A percentile compares a stretch with the other conserved stretches of the same genome.
Conservation (phyloP, 30 jellyfish, hydroid and myxozoan species). For the Turritopsis rubra region DNA sequence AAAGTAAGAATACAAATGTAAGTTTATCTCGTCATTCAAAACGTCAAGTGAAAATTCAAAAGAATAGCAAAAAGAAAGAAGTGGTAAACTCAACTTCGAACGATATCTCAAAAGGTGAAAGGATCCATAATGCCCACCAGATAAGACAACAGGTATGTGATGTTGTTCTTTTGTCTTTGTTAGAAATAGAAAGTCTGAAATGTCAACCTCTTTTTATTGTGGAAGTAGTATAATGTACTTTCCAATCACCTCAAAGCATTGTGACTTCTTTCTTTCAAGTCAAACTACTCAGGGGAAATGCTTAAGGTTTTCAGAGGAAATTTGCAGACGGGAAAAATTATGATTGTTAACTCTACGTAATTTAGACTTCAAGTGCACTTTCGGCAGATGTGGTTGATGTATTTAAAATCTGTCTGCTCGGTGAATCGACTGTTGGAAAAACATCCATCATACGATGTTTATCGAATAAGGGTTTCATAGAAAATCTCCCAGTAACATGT, state of each 20-base stretch:
- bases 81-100: too few relatives aligned
- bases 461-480: not conserved
- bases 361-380: not conserved
- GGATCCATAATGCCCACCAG: not conserved
- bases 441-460: not conserved
- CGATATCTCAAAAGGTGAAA: too few relatives aligned
- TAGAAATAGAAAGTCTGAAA: not conserved
- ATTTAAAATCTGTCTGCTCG: not conserved
- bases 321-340: too few relatives aligned
- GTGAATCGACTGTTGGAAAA: not conserved
- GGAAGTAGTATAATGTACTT: too few relatives aligned
- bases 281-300: too few relatives aligned
- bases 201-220: not conserved
- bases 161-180: too few relatives aligned
- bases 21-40: not conserved
- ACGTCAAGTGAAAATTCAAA: not conserved
- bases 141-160: not conserved
- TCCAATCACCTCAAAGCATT: too few relatives aligned
- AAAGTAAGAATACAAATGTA: not conserved
- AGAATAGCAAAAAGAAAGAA: not conserved
- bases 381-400: not conserved
- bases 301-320: too few relatives aligned
- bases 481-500: not conserved
- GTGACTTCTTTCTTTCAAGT: too few relatives aligned
- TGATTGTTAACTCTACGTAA: too few relatives aligned